phyloP scores from a whole-genome alignment of 1,140 invertebrate genomes.

The Rhyacophila brunnea region DNA sequence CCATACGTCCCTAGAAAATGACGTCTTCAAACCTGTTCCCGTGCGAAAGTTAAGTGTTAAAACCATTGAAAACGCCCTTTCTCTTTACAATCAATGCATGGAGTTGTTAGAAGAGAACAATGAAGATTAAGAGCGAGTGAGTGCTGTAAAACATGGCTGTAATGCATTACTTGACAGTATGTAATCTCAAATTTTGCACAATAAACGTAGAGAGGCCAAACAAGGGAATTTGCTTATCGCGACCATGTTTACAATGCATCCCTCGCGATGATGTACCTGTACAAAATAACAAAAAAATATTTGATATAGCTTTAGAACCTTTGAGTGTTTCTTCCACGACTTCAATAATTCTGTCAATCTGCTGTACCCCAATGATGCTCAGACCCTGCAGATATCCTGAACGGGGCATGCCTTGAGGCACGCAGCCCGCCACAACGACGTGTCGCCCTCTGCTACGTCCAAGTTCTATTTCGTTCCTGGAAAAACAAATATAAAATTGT shows the following conservation, averaged over 20 bases:
- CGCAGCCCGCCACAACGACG: constrained; percentile 94
- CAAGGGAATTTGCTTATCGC: no score
- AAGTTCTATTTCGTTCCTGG: constrained; percentile 83
- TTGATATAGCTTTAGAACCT: constrained; percentile 67
- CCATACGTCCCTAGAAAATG: no score
- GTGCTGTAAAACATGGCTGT: no score
- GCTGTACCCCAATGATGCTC: constrained; percentile 94
- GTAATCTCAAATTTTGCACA: no score
- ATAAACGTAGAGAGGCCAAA: no score
- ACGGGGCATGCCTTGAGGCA: constrained; percentile 85
- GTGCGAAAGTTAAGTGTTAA: no score
- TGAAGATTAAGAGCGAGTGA: no score
- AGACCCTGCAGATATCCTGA: constrained; percentile 74
- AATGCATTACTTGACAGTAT: no score
- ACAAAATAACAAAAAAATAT: background rate
- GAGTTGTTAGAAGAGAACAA: background rate
- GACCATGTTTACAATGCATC: no score
- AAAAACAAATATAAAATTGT: no score
- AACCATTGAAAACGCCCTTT: no score
- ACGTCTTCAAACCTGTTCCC: no score
- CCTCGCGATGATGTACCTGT: background rate
- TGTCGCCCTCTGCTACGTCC: constrained; percentile 76
- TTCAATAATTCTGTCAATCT: constrained; percentile 97
- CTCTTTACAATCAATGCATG: background rate
- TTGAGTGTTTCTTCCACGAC: constrained; percentile 98